Conservation (phyloP, 2,888 invertebrate species). For the Synergus gifuensis region DNA sequence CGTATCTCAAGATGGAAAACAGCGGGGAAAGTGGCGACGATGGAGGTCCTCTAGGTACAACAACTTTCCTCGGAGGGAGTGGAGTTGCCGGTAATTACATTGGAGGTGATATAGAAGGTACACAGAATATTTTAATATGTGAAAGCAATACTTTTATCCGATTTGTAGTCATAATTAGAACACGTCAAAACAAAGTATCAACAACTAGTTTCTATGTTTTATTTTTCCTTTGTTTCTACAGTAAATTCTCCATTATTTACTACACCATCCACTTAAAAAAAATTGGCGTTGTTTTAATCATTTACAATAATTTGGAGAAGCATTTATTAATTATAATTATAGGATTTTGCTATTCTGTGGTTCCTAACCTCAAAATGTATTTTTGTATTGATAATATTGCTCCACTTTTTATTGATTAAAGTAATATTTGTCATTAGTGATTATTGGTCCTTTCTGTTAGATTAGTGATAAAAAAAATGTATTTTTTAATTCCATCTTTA, state of each 20-base stretch:
- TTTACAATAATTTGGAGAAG: background rate
- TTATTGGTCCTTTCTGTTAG: background rate
- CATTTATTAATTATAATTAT: background rate
- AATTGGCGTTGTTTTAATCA: background rate
- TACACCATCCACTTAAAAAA: background rate
- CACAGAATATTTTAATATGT: constrained; percentile 29
- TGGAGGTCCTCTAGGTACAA: constrained; percentile 71
- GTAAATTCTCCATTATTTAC: background rate
- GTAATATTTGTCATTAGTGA: too few species aligned
- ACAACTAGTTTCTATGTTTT: background rate
- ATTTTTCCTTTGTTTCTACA: background rate
- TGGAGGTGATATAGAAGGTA: constrained; percentile 75
- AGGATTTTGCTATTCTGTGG: background rate
- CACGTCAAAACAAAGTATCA: background rate
- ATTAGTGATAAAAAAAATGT: background rate
- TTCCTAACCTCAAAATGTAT: constrained; percentile 16
- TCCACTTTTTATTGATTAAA: background rate
- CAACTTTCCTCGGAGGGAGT: constrained; percentile 68
- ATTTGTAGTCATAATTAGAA: background rate
- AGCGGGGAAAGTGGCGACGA: constrained; percentile 76
- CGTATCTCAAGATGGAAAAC: constrained; percentile 69
- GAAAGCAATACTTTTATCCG: background rate
- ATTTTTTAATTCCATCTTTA: background rate
- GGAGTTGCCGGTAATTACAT: constrained; percentile 71
- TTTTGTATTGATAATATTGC: background rate